These are phyloP conservation scores for Pituophis catenifer DNA, from an alignment of 2,113 vertebrate species.

Conservation along the genomic window DNA sequence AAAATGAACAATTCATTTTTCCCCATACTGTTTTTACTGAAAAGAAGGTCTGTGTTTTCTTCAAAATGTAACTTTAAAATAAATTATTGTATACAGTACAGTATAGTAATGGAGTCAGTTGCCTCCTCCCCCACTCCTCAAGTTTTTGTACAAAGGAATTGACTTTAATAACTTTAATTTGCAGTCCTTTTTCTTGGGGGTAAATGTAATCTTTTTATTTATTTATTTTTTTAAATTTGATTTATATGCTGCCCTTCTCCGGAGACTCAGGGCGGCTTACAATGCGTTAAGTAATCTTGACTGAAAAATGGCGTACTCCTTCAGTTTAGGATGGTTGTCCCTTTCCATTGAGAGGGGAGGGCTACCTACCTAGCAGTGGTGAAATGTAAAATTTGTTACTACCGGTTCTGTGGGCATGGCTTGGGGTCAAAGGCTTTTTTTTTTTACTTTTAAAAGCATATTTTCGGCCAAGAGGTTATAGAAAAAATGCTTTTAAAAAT, in stretches of 20 bases:
- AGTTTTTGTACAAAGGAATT: neutral
- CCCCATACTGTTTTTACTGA: neutral
- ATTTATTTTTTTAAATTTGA: too few species aligned
- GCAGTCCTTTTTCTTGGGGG: neutral
- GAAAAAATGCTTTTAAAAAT: too few species aligned
- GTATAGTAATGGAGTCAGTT: neutral
- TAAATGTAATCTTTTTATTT: neutral
- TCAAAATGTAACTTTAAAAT: neutral
- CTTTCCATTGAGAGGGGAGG: neutral
- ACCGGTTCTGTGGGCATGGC: too few species aligned
- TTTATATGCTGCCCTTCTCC: too few species aligned
- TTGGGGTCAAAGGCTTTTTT: too few species aligned
- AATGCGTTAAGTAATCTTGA: neutral
- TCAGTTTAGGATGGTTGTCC: neutral
- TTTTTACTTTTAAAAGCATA: too few species aligned
- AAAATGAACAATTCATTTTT: neutral
- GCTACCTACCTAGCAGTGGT: neutral
- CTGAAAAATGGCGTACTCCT: neutral
- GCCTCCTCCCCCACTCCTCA: neutral
- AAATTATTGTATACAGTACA: neutral
- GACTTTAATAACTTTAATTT: neutral
- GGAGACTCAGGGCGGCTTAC: too few species aligned
- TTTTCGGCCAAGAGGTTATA: too few species aligned
- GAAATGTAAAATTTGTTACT: too few species aligned
- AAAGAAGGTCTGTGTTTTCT: neutral